phyloP scores from a whole-genome alignment of 2,113 vertebrate genomes.

The Coracopsis vasa region DNA sequence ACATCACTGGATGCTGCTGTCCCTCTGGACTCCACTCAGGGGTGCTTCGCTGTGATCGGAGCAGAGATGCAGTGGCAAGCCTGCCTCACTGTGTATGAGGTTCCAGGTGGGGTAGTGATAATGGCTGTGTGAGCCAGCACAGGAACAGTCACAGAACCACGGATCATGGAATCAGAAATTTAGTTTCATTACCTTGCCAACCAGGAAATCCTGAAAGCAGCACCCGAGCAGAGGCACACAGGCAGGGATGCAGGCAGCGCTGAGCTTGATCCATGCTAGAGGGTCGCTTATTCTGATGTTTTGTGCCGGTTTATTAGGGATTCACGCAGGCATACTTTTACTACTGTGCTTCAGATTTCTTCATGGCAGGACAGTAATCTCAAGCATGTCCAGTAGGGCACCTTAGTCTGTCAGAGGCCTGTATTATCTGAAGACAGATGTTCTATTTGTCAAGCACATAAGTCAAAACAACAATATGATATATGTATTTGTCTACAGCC shows the following conservation, averaged over 20 bases:
- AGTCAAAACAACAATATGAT: background rate
- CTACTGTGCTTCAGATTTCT: background rate
- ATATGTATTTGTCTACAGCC: background rate
- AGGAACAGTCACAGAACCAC: background rate
- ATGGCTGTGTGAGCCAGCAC: background rate
- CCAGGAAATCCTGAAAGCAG: background rate
- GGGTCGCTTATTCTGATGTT: background rate
- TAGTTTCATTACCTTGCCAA: background rate
- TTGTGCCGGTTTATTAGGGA: background rate
- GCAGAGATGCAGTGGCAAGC: background rate
- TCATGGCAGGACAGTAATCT: background rate
- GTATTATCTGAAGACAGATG: background rate
- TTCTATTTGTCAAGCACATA: background rate
- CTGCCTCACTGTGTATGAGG: background rate
- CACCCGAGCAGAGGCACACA: background rate
- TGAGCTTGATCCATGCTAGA: background rate
- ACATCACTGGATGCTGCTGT: background rate
- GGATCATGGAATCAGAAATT: background rate
- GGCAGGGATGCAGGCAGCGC: background rate
- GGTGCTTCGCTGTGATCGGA: background rate
- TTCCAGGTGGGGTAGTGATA: background rate
- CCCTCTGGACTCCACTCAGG: background rate
- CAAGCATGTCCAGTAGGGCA: background rate
- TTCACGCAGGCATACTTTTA: background rate
- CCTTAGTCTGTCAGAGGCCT: background rate